Base-by-base conservation (phyloP, 2,797 vertebrate genomes). In the Ctenochaetus hawaiiensis region DNA sequence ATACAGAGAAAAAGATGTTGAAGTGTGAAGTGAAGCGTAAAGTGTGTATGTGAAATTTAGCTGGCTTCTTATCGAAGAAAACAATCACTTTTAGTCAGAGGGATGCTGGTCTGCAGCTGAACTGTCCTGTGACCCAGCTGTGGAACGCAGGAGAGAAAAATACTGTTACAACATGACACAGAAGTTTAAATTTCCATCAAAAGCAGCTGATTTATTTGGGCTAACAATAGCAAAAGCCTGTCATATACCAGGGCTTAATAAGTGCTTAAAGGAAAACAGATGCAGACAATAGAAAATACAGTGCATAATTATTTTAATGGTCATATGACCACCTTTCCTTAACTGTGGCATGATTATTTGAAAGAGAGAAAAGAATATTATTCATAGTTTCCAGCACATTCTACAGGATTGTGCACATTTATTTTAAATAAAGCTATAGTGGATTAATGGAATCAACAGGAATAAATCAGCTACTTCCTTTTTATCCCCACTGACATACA, bases 401-500 rank as follows among this genome's bases (percentile, higher is more conserved):
- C 14, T 37, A 11, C 56, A 48, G 9, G 22, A 77, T 20, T 23
- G 22, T 0, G 22, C 52, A 68, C 58, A 67, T 88, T 84, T 68
- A 56, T 78, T 87, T 82, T 16, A 73, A 75, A 76, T 49, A 45
- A 82, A 78, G 47, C 69, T 69, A 47, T 5, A 9, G 45, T 52
- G 75, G 77, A 86, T 87, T 80, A 75, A 58, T 68, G 70, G 68
- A 83, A 83, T 92, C 78, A 81, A 68, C 68, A 45, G 66, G n/a
- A 66, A 77, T 56, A 60, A 86, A 85, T 79, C 86, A 72, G 65
- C 80, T 52, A 57, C 81, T 89, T 90, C 72, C 81, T 75, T 67
- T 88, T 82, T 47, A 88, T 89, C 75, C 87, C 41, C 80, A 71
- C 52, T 87, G 88, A 91, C 87, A 87, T 30, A 67, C 76, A 45